A percentile compares a stretch with the other conserved stretches of the same genome.
Conservation (phyloP, 2,888 invertebrate species). For the Flexamia atlantica region DNA sequence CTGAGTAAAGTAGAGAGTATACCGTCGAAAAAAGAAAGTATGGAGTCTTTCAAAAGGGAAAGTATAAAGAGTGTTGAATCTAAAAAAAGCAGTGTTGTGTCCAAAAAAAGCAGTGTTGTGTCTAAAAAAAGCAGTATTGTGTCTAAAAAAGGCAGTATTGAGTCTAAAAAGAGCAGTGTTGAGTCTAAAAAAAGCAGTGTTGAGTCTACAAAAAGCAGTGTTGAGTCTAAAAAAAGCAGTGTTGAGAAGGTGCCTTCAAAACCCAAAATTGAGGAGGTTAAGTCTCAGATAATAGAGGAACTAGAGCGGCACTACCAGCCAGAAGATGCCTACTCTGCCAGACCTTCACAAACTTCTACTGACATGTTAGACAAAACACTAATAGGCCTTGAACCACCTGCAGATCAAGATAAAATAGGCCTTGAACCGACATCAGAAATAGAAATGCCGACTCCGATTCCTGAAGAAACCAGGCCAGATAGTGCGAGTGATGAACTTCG, state of each 20-base stretch:
- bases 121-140: too few relatives aligned
- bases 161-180: neutral
- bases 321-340: neutral
- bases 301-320: neutral
- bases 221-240: conserved; percentile 1
- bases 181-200: neutral
- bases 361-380: neutral
- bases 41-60: neutral
- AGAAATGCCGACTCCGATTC: neutral
- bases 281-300: conserved; percentile 24
- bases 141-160: too few relatives aligned
- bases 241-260: neutral
- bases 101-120: too few relatives aligned
- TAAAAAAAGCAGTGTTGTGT: too few relatives aligned
- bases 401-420: neutral
- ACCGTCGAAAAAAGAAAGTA: neutral
- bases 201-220: neutral
- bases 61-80: too few relatives aligned
- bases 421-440: too few relatives aligned
- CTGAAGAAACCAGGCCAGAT: neutral
- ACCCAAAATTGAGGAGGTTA: neutral
- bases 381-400: neutral
- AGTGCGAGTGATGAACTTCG: neutral
- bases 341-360: neutral
- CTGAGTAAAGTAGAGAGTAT: neutral